Base-by-base conservation (phyloP, 2,888 invertebrate species). In the Malthinus flaveolus region DNA sequence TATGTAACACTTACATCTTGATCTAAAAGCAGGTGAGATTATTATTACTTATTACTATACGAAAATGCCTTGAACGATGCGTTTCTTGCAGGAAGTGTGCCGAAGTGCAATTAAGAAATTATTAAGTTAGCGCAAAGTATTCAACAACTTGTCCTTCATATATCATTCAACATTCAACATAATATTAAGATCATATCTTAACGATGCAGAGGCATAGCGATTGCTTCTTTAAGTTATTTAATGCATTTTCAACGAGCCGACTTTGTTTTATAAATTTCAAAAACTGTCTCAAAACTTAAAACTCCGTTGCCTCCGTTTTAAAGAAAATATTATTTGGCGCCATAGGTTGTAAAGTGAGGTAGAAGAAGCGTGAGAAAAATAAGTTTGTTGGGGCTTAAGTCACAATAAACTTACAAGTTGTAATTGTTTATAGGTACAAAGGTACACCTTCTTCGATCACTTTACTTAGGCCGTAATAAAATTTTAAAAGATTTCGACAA, bases 31-130 rank as follows among this genome's bases (percentile, higher is more conserved):
- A 45, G 45, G 15, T 31, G 45, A 7, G 4, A 6, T 44, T 23
- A 23, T 23, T 23, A 23, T 23, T 45, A 33, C 10, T n/a, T 12
- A 34, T 34, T 45, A 33, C 10, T 34, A 35, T 8, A 44, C 35
- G 31, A 23, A 34, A 52, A 35, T 31, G 11, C 44, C 36, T 44
- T 45, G 8, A 15, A 35, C 31, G 32, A 33, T 32, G 51, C 52
- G 45, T 45, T 45, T 45, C 23, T 45, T 31, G 42, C 39, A 53
- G 58, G 53, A 58, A 58, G 58, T 58, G 58, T 58, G 58, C 58
- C 53, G 52, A 32, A 50, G 55, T 35, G 45, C 42, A 63, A 63
- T 61, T 61, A 59, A 52, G 56, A 59, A 55, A 59, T 62, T 59
- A 59, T 58, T 49, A 59, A 62, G 59, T 62, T 55, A 55, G 52